Evolutionary conservation across 1,140 invertebrate species (phyloP).

Genomic region (Hormaphis cornu): DNA sequence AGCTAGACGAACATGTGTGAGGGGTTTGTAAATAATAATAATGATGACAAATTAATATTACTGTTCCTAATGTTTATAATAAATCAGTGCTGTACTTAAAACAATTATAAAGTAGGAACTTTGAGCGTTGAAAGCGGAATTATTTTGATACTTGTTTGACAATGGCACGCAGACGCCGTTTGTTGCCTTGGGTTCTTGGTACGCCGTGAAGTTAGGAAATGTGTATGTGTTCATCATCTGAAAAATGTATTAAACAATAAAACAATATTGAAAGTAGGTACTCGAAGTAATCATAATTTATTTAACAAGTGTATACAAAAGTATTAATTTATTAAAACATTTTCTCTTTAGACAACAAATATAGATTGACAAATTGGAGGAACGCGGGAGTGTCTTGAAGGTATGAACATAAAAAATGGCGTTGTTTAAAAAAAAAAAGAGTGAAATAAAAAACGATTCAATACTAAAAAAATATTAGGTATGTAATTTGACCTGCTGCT

Average conservation of each 20-base stretch:
- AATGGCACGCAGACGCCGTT: not conserved
- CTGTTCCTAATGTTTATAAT: not conserved
- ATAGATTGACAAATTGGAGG: too few relatives aligned
- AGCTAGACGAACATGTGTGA: conserved; percentile 1
- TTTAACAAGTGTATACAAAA: too few relatives aligned
- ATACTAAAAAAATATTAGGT: too few relatives aligned
- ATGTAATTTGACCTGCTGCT: too few relatives aligned
- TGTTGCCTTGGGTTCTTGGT: not conserved
- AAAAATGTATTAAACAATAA: not conserved
- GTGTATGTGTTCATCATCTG: conserved; percentile 30
- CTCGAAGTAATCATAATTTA: too few relatives aligned
- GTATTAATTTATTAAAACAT: too few relatives aligned
- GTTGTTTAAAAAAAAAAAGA: too few relatives aligned
- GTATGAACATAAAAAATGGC: too few relatives aligned
- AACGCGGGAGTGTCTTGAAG: too few relatives aligned
- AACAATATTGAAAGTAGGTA: too few relatives aligned
- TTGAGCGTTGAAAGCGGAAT: not conserved
- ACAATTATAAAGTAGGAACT: conserved; percentile 22
- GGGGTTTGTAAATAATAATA: not conserved
- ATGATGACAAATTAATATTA: not conserved
- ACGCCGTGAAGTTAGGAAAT: conserved; percentile 22
- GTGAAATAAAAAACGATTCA: too few relatives aligned
- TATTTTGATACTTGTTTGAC: conserved; percentile 9
- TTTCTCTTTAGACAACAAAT: too few relatives aligned
- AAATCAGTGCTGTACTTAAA: conserved; percentile 17